Base-by-base conservation (phyloP, 2,113 vertebrate genomes). In the Plotosus lineatus region DNA sequence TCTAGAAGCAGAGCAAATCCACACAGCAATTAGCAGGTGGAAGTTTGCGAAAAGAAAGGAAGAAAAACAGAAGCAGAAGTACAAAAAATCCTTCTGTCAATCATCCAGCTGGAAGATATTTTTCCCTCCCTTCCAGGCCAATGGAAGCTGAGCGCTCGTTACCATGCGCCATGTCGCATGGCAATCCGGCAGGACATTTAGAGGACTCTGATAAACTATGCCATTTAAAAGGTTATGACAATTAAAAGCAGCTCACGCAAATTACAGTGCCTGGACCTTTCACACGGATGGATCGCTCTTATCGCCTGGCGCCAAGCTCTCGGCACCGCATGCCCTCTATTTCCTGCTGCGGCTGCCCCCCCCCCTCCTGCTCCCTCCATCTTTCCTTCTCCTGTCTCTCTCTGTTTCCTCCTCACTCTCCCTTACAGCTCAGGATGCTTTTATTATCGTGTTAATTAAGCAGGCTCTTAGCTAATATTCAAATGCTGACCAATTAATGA, bases 401-500 rank as follows among this genome's bases (percentile, higher is more conserved):
- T 84, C n/a, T 83, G 85, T 89, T 88, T 90, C 90, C 75, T 75
- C 79, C 0, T 84, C 84, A 60, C 78, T 85, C 89, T 84, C 83
- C 80, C 79, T 75, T 87, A 28, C 84, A 83, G 84, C 88, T 86
- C 82, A 63, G 87, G 86, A 91, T 65, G 91, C 90, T 92, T 94
- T 94, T 93, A 94, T 91, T 93, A 95, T 92, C 87, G 92, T 87
- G 91, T 93, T 95, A 93, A 95, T 94, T 96, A 96, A 95, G 87
- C 88, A 89, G 91, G 88, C 94, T 91, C 90, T 91, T 87, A 88
- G 60, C 91, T 93, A 94, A 93, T 94, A 95, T 92, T 93, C 92
- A 95, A 94, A 95, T 94, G 93, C 89, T 94, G 93, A 94, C 91
- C 91, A 94, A 94, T 94, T 94, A 95, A 93, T 95, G 93, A 88